Evolutionary conservation across 2,113 vertebrate species (phyloP).

Genomic region (Microtus richardsoni): DNA sequence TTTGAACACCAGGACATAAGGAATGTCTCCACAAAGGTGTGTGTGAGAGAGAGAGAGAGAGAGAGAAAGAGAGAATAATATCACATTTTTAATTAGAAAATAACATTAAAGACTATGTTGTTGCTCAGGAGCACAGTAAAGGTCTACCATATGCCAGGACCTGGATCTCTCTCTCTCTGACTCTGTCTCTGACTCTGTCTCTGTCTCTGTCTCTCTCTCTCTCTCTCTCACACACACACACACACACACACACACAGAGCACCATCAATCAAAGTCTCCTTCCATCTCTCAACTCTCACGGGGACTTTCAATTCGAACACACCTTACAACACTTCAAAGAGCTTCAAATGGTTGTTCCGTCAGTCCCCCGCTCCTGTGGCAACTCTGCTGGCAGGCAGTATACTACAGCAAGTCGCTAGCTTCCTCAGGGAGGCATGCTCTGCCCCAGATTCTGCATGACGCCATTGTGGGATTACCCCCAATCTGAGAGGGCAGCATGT

Average conservation of each 20-base stretch:
- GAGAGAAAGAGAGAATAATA: neutral
- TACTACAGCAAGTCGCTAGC: accelerated
- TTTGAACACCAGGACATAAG: too few species aligned
- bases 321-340: neutral
- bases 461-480: too few species aligned
- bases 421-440: neutral
- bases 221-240: too few species aligned
- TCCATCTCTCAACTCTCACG: neutral
- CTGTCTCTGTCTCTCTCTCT: too few species aligned
- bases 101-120: neutral
- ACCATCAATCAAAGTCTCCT: neutral
- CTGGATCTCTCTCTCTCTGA: neutral
- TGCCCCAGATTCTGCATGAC: neutral
- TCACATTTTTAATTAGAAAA: neutral
- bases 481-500: accelerated
- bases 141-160: neutral
- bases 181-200: too few species aligned
- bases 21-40: too few species aligned
- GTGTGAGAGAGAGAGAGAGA: too few species aligned
- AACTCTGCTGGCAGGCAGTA: neutral
- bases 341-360: too few species aligned
- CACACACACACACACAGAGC: neutral
- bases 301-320: accelerated
- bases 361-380: neutral
- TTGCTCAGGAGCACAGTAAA: neutral